Evolutionary conservation across 2,888 invertebrate genomes (phyloP).

Genomic region (Philonicus albiceps): DNA sequence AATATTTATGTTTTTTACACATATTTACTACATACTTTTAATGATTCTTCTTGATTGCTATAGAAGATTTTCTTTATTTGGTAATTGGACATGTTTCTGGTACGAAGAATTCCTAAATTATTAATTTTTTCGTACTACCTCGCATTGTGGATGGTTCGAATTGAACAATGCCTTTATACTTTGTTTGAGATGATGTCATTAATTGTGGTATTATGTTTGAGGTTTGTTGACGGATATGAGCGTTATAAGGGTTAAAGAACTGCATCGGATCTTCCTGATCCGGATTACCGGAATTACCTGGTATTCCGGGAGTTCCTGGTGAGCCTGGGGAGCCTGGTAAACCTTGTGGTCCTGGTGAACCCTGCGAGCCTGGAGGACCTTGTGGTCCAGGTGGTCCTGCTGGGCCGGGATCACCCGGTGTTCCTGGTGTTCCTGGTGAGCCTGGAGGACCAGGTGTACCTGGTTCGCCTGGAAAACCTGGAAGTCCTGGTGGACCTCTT

Average conservation of each 20-base stretch:
- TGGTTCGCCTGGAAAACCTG: background rate
- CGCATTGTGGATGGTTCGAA: background rate
- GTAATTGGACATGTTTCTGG: background rate
- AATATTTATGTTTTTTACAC: background rate
- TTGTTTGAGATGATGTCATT: background rate
- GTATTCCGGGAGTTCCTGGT: background rate
- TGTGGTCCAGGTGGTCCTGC: background rate
- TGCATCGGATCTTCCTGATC: background rate
- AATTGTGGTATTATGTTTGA: background rate
- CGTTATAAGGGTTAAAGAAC: background rate
- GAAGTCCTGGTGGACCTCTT: background rate
- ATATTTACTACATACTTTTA: background rate
- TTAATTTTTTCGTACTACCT: background rate
- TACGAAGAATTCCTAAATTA: background rate
- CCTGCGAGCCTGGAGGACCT: slow-evolving; percentile 1
- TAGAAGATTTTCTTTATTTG: background rate
- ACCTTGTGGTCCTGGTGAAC: background rate
- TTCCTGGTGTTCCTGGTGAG: background rate
- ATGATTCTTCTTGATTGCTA: background rate
- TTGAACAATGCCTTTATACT: background rate
- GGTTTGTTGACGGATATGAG: background rate
- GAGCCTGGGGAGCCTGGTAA: background rate
- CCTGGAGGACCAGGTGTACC: background rate
- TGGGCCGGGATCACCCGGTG: background rate
- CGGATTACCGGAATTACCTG: background rate